Evolutionary conservation across 2,888 invertebrate species (phyloP).

Genomic region (Diplazon laetatorius): DNA sequence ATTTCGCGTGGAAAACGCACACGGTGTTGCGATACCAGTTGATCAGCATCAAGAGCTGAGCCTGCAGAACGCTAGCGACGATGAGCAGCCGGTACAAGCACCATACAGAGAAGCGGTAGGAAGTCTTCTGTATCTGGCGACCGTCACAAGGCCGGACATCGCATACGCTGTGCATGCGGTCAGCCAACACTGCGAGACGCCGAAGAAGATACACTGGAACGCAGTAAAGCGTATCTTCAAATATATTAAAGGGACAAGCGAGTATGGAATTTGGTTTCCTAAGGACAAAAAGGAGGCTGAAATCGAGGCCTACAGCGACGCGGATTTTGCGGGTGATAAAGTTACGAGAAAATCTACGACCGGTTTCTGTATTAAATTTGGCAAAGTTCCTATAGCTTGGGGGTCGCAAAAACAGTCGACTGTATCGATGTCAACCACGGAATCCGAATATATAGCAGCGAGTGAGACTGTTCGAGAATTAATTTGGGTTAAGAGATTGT

Average conservation of each 20-base stretch:
- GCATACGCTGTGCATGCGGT: slow-evolving; percentile 5
- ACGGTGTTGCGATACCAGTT: slow-evolving; percentile 66
- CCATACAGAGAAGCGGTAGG: slow-evolving; percentile 49
- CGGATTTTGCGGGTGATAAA: slow-evolving; percentile 61
- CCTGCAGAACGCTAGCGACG: neutral
- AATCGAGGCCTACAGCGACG: slow-evolving; percentile 49
- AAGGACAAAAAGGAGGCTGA: neutral
- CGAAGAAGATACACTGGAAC: slow-evolving; percentile 35
- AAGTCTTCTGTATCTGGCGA: slow-evolving; percentile 32
- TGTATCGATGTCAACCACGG: slow-evolving; percentile 59
- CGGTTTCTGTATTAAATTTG: slow-evolving; percentile 55
- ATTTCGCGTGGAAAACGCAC: slow-evolving; percentile 64
- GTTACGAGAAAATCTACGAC: slow-evolving; percentile 63
- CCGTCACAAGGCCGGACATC: slow-evolving; percentile 36
- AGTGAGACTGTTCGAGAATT: slow-evolving; percentile 47
- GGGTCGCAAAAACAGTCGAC: slow-evolving; percentile 58
- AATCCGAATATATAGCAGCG: slow-evolving; percentile 60
- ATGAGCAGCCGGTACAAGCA: slow-evolving; percentile 12
- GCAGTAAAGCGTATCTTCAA: slow-evolving; percentile 30
- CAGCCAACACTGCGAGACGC: slow-evolving; percentile 8
- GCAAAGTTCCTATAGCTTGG: slow-evolving; percentile 58
- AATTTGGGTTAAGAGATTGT: slow-evolving; percentile 53
- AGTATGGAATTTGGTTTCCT: slow-evolving; percentile 28
- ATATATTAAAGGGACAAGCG: slow-evolving; percentile 31
- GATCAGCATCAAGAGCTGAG: slow-evolving; percentile 44